phyloP scores from a whole-genome alignment of 35 echinoderm and acorn worm species.

The Apostichopus parvimensis region DNA sequence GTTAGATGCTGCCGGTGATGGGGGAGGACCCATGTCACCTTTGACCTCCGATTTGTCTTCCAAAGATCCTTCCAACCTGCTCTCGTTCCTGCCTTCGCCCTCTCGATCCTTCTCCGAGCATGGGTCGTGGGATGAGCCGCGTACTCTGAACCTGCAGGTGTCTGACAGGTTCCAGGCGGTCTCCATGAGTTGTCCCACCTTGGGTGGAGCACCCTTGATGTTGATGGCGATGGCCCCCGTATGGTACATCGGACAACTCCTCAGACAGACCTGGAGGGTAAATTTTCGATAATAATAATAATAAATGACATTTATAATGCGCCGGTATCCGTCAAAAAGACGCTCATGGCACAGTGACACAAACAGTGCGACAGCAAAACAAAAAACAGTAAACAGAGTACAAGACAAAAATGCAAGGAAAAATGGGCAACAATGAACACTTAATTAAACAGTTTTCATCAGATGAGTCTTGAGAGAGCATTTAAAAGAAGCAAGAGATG shows the following conservation, averaged over 20 bases:
- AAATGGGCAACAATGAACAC: too few relatives aligned
- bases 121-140: slow-evolving; percentile 51
- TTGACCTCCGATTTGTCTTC: slow-evolving; percentile 82
- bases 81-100: slow-evolving; percentile 57
- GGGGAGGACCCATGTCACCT: slow-evolving; percentile 96
- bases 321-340: too few relatives aligned
- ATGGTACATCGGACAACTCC: slow-evolving; percentile 94
- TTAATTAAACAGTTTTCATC: too few relatives aligned
- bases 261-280: slow-evolving; percentile 67
- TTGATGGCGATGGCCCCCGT: slow-evolving; percentile 91
- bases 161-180: slow-evolving; percentile 93
- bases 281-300: too few relatives aligned
- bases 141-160: slow-evolving; percentile 84
- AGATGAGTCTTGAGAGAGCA: too few relatives aligned
- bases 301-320: too few relatives aligned
- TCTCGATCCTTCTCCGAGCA: slow-evolving; percentile 40
- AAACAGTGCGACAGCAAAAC: too few relatives aligned
- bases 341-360: too few relatives aligned
- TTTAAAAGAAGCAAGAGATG: too few relatives aligned
- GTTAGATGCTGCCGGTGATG: slow-evolving; percentile 91
- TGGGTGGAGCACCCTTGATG: slow-evolving; percentile 75
- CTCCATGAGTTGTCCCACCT: slow-evolving; percentile 94
- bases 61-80: slow-evolving; percentile 42
- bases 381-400: too few relatives aligned
- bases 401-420: too few relatives aligned